Base-by-base conservation (phyloP, 2,113 vertebrate genomes). In the Engystomops pustulosus region DNA sequence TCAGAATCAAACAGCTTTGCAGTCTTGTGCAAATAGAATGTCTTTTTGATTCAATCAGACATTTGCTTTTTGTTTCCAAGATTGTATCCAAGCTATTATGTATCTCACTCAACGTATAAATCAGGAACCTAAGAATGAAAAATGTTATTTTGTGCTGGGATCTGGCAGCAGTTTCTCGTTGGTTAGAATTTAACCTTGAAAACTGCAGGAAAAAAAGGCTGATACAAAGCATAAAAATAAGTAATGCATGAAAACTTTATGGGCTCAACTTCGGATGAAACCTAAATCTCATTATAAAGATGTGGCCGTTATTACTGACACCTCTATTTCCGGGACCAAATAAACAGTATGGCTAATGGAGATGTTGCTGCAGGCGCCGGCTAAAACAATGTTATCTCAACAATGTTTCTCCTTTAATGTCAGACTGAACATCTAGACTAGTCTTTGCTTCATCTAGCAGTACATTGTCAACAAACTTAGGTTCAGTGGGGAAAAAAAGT, bases 111-210 rank as follows among this genome's bases (percentile, higher is more conserved):
- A 84, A 67, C 55, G 60, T 17, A 84, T 84, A 77, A 68, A 84
- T 84, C 82, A 84, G 34, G 82, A 78, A 68, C 55, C 47, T 84
- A 84, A 84, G 72, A 84, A 84, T 84, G 72, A 84, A 84, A 84
- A 84, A 84, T 84, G 44, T 72, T 78, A 78, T 69, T 78, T 55
- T 77, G 60, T 77, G 47, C 30, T 38, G n/a, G 18, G 72, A 68
- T 55, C 62, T 78, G 82, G 72, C 72, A 84, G 72, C 6, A 27
- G 15, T 72, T 67, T 68, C 17, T 68, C 65, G 44, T 67, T 78
- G 60, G 60, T 30, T 78, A 68, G n/a, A 84, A 84, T 49, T 27
- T 84, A 84, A 77, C 82, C 58, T 84, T 84, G 60, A 84, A 84
- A 84, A 68, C 36, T 41, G n/a, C 41, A 53, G 8, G 5, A 23